Conservation (phyloP, 2,797 vertebrate species). For the Champsocephalus gunnari region DNA sequence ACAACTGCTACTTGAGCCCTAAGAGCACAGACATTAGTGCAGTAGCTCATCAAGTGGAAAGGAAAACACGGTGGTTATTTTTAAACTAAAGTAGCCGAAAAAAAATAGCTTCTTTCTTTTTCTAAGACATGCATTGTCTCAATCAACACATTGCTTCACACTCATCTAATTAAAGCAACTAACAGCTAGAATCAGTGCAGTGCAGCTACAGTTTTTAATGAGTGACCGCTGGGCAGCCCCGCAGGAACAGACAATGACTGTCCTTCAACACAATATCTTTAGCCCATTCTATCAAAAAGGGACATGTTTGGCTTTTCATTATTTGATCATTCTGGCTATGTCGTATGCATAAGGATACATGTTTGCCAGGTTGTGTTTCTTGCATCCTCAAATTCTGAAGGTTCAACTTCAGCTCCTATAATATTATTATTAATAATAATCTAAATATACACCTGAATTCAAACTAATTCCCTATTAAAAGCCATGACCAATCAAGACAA, state of each 20-base stretch:
- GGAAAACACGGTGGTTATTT: background rate
- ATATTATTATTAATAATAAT: no score
- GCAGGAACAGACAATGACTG: background rate
- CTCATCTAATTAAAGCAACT: background rate
- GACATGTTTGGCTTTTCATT: no score
- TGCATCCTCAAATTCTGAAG: no score
- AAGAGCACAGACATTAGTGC: slow-evolving; percentile 20
- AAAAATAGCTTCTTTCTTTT: background rate
- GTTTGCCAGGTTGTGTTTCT: no score
- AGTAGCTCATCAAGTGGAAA: background rate
- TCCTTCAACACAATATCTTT: background rate
- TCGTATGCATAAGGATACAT: no score
- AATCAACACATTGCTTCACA: background rate
- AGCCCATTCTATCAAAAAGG: no score
- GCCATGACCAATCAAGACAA: no score
- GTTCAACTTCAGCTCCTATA: no score
- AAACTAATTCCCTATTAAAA: no score
- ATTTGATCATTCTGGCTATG: no score
- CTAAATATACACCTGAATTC: no score
- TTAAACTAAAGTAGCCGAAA: background rate
- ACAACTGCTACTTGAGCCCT: slow-evolving; percentile 43
- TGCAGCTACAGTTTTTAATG: slow-evolving; percentile 12
- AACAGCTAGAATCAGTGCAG: slow-evolving; percentile 22
- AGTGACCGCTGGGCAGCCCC: slow-evolving; percentile 17
- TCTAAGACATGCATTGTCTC: slow-evolving; percentile 1